phyloP scores from a whole-genome alignment of 2,888 invertebrate species.

The Dioctria linearis region DNA sequence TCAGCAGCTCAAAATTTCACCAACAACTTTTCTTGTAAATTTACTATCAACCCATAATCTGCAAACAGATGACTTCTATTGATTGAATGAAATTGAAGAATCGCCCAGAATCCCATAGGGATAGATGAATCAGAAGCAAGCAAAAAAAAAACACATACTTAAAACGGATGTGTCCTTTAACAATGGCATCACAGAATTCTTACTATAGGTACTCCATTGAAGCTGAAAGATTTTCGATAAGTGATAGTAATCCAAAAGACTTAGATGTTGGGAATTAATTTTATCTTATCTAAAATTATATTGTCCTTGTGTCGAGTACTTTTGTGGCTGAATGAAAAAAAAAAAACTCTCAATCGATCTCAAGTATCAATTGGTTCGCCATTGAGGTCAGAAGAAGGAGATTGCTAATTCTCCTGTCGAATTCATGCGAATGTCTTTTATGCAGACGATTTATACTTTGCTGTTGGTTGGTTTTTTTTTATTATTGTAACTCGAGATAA shows the following conservation, averaged over 20 bases:
- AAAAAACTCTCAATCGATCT: conserved; percentile 21
- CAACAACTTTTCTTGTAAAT: too few relatives aligned
- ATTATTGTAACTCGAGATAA: conserved; percentile 37
- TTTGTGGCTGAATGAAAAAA: conserved; percentile 2
- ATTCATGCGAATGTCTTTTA: conserved; percentile 28
- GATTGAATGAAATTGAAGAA: background rate
- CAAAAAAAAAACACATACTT: background rate
- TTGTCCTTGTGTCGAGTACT: conserved; percentile 16
- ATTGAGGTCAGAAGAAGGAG: conserved; percentile 15
- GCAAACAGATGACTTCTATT: too few relatives aligned
- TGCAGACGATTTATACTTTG: background rate
- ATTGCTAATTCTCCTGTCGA: conserved; percentile 35
- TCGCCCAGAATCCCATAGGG: background rate
- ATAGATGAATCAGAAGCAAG: background rate
- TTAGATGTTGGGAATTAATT: conserved; percentile 33
- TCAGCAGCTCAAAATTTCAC: too few relatives aligned
- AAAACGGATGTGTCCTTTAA: conserved; percentile 2
- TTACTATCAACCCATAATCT: too few relatives aligned
- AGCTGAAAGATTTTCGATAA: conserved; percentile 16
- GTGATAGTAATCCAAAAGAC: background rate
- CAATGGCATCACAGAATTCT: conserved; percentile 2
- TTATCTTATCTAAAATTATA: conserved; percentile 19
- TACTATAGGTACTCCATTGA: conserved; percentile 22
- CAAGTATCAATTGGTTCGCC: conserved; percentile 39
- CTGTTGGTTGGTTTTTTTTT: conserved; percentile 2